phyloP scores from a whole-genome alignment of 2,113 vertebrate genomes.

The Okapia johnstoni region DNA sequence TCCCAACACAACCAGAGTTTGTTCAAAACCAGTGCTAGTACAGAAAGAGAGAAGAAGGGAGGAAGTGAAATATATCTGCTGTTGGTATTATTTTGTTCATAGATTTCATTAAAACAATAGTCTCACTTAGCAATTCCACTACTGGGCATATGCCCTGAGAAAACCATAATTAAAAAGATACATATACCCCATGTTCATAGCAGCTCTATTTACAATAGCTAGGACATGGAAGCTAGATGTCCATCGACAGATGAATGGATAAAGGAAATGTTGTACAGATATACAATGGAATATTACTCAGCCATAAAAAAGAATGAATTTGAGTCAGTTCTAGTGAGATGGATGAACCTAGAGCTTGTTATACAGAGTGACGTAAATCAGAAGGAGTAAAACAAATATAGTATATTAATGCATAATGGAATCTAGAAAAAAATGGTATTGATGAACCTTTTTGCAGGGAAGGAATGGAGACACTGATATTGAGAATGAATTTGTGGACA shows the following conservation, averaged over 20 bases:
- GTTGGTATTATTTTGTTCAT: background rate
- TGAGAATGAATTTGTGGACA: background rate
- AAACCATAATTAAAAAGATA: background rate
- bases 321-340: background rate
- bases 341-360: background rate
- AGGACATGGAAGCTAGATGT: background rate
- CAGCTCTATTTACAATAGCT: background rate
- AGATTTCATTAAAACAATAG: background rate
- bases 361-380: background rate
- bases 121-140: background rate
- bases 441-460: background rate
- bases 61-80: background rate
- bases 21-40: background rate
- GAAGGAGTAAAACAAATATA: background rate
- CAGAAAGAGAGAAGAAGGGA: background rate
- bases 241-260: background rate
- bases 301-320: background rate
- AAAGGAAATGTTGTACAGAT: background rate
- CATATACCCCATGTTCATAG: background rate
- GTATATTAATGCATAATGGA: background rate
- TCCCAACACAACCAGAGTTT: slow-evolving; percentile 25
- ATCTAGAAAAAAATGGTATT: background rate
- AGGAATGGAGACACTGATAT: background rate
- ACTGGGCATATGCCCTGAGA: background rate
- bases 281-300: background rate